Evolutionary conservation across 53 echinoderm and acorn worm species (phyloP), one percentile per base, ranked within the genome.

Genomic region (Crossaster papposus): DNA sequence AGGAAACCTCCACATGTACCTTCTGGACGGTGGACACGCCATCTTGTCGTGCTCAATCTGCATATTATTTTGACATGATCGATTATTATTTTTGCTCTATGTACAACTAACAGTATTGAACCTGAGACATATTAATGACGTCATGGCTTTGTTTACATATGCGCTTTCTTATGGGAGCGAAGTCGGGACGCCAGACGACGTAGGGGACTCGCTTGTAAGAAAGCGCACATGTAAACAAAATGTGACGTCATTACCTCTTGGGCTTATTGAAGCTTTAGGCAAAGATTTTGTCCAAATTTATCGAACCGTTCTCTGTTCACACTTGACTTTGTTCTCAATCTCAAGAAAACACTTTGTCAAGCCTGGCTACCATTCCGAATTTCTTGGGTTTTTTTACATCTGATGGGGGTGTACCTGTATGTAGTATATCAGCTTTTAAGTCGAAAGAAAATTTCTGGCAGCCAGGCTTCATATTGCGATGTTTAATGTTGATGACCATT

Each of bases 361-460:
- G 76, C 86, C 76, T 86, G 86, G 86, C 86, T 77, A 32, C 86
- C 86, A 75, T 52, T 26, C 14, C 51, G 30, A 28, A 82, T 65
- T 82, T 82, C 68, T 36, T 84, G 36, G 23, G 23, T 83, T 38
- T 80, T 80, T 86, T 75, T 86, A 75, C 77, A 86, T 86, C 86
- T 33, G 76, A 86, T n/a, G n/a, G 58, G 76, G 86, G 35, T 86
- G 86, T 86, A 76, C 86, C 65, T 83, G 65, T 85, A 85, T 85
- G 85, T 85, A 85, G 85, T 85, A 73, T 72, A 85, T 85, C 73
- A 54, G 77, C 77, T 75, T 80, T 86, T 86, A 86, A 86, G 86
- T 86, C 77, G 29, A 85, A 70, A n/a, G n/a, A 74, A 80, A 7
- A 51, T 86, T 86, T 52, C 62, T 86, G 86, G 86, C 54, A 63